A percentile compares a stretch with the other conserved stretches of the same genome.
phyloP scores from a whole-genome alignment of 2,797 vertebrate species.

The Sylvilagus floridanus region DNA sequence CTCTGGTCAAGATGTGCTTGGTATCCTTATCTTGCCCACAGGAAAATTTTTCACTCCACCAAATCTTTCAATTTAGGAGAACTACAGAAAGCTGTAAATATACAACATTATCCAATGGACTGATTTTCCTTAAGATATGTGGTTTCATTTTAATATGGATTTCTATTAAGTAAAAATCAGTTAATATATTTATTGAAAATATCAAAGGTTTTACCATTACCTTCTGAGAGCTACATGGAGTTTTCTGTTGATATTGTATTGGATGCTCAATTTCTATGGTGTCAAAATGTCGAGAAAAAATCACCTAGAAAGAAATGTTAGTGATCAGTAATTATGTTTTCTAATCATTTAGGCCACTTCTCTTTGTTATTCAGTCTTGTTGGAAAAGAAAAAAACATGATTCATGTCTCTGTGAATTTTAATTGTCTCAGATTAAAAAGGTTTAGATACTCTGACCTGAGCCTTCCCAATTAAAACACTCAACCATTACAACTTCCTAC shows the following conservation, averaged over 20 bases:
- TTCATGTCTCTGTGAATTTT: background rate
- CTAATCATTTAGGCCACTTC: background rate
- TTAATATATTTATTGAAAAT: conserved; percentile 28
- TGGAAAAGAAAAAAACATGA: background rate
- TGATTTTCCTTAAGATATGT: background rate
- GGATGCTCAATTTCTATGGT: background rate
- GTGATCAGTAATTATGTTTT: background rate
- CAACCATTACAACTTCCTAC: background rate
- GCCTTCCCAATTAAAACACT: background rate
- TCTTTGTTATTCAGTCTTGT: background rate
- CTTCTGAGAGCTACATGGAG: background rate
- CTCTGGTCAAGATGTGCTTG: background rate
- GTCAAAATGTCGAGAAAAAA: background rate
- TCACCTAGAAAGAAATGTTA: background rate
- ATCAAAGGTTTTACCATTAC: background rate
- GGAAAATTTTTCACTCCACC: background rate
- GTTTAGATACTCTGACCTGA: background rate
- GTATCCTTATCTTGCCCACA: background rate
- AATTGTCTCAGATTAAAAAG: background rate
- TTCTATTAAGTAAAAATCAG: conserved; percentile 28
- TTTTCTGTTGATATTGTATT: background rate
- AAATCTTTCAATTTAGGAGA: conserved; percentile 20
- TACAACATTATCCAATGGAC: background rate
- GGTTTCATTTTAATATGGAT: background rate
- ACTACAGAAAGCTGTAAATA: background rate